Base-by-base conservation (phyloP, 2,113 vertebrate genomes). In the Campylorhamphus procurvoides region DNA sequence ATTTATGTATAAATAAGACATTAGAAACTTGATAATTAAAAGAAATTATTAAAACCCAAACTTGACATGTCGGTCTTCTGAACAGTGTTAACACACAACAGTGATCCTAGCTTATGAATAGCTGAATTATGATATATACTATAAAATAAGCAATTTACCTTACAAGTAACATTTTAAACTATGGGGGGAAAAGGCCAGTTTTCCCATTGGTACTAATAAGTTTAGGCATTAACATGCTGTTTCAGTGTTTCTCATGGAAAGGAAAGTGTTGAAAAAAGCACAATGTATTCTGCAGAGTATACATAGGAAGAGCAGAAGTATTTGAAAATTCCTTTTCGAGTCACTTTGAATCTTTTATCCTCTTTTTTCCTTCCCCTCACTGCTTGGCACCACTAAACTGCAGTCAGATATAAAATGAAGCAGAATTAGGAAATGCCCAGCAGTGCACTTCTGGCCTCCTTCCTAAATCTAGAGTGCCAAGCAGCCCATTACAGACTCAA, bases 211-310 rank as follows among this genome's bases (percentile, higher is more conserved):
- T 93, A 93, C 93, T 97, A 96, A 86, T 85, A 92, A 95, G 91
- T 96, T 96, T 96, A 98, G 97, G 96, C 93, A 97, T 98, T 96
- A 98, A 97, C 98, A 98, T 98, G 98, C 98, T 97, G 97, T 94
- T 98, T 98, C 98, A 98, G 97, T 98, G 98, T 97, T 98, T 96
- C 77, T 96, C 87, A 91, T 92, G 82, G 96, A 94, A 97, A 98
- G 81, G 91, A 86, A 97, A 97, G 95, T 95, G 96, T 97, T 97
- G 83, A 89, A 96, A 97, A 97, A 97, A 97, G 95, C 95, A 97
- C 96, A 91, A 97, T 29, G 75, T 88, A 89, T 94, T 97, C 72
- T 96, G 96, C 93, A 97, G 96, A 83, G 88, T 96, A 97, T 67
- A 98, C 88, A 96, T 2, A 97, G 94, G 94, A 95, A 98, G 97